Percentiles rank a stretch among this genome's conserved stretches.
phyloP scores from a whole-genome alignment of 2,797 vertebrate species.

The Urosaurus nigricauda region DNA sequence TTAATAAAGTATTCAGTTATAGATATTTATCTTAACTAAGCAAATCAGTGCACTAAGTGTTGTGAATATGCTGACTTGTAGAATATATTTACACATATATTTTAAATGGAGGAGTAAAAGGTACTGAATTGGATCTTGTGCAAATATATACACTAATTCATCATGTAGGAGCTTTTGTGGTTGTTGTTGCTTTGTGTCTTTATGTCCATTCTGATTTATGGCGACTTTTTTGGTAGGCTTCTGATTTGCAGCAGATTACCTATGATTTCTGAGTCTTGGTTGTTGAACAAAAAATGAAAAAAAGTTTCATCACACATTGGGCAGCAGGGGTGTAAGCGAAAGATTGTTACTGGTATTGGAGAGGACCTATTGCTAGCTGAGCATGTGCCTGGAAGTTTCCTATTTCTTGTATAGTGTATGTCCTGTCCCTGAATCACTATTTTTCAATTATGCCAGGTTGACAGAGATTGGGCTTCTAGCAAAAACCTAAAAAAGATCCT shows the following conservation, averaged over 20 bases:
- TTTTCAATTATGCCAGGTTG: not conserved
- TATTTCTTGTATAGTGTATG: not conserved
- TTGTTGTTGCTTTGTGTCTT: no score
- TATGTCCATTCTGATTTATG: no score
- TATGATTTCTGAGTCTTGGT: not conserved
- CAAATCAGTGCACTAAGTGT: not conserved
- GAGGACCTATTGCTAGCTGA: not conserved
- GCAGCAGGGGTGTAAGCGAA: not conserved
- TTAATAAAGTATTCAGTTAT: not conserved
- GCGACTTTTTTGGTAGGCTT: not conserved
- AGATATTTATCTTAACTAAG: not conserved
- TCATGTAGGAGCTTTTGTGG: not conserved
- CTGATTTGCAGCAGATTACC: not conserved
- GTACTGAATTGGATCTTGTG: not conserved
- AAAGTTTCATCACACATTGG: not conserved
- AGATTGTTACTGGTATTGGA: not conserved
- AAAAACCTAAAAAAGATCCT: no score
- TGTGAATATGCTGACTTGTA: not conserved
- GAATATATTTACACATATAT: not conserved
- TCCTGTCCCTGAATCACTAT: not conserved
- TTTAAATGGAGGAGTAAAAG: constrained; percentile 2
- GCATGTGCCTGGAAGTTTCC: not conserved
- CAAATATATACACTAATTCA: not conserved
- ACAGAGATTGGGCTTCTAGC: no score
- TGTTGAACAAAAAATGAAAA: not conserved